Evolutionary conservation across 30 jellyfish, hydroid and myxozoan genomes (phyloP), one percentile per base, ranked within the genome.

Genomic region (Sanderia malayensis): DNA sequence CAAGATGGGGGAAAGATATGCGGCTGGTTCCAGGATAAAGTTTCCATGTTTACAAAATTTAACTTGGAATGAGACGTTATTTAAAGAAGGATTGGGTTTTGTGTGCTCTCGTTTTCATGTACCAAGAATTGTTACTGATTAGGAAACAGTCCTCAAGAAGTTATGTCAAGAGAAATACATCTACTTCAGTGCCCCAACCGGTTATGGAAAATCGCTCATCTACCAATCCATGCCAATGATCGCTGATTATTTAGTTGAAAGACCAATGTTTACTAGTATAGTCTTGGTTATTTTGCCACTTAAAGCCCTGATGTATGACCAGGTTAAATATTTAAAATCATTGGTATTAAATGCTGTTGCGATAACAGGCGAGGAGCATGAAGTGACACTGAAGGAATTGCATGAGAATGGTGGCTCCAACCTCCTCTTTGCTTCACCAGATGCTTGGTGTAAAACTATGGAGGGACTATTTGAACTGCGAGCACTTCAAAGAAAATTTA

Each of bases 141-240:
- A 57, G 25, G 69, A 1, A 57, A 57, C 69, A 34, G 69, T 34
- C 25, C 69, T 57, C 33, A 57, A 34, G 31, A 57, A 41, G 27
- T 67, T 67, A 19, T 67, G 33, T 44, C 31, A 32, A 28, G 21
- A 32, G n/a, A 25, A 62, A 62, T 23, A 62, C 75, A 62, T 62
- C 7, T 62, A 62, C 57, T 21, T 62, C n/a, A 62, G 75, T 62
- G 75, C 75, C 0, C 75, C 75, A 62, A 62, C 75, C 30, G 75
- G 75, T 19, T 62, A 62, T 55, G 57, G 69, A 57, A 57, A 62
- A 32, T 62, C 75, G 3, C 0, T 62, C 1, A 62, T 62, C 30
- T 62, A 24, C 27, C 59, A 62, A 62, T 28, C 67, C 26, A 17
- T 62, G 25, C 75, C 75, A 15, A 18, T 62, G 28, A 8, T 62